Conservation (phyloP, 2,888 invertebrate genomes). For the Andrena hattorfiana region DNA sequence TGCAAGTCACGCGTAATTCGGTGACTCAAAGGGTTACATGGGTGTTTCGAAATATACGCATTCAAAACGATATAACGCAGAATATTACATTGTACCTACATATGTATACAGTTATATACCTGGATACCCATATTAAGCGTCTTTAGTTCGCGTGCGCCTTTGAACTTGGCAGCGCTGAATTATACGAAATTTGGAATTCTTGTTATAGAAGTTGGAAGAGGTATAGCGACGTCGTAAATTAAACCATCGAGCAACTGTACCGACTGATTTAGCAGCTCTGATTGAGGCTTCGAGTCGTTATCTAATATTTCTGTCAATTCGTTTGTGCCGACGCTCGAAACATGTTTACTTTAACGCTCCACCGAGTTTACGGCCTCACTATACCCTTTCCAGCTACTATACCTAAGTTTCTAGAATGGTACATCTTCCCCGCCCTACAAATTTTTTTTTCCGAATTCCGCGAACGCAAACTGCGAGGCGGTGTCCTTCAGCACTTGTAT, state of each 20-base stretch:
- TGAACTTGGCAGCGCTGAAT: constrained; percentile 57
- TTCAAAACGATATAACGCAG: not conserved
- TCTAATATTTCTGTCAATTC: no score
- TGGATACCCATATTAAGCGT: constrained; percentile 14
- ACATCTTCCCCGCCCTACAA: constrained; percentile 43
- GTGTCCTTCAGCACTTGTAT: constrained; percentile 73
- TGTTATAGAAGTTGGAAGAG: constrained; percentile 4
- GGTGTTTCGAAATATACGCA: not conserved
- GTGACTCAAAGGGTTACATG: constrained; percentile 33
- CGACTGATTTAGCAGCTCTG: no score
- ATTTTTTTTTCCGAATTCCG: constrained; percentile 73
- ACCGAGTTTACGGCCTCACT: no score
- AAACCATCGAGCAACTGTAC: no score
- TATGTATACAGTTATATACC: not conserved
- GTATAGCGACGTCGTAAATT: no score
- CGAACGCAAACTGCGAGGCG: constrained; percentile 65
- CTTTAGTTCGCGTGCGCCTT: constrained; percentile 26
- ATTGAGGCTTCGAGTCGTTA: no score
- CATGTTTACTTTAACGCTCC: no score
- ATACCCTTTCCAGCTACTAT: no score
- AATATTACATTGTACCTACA: constrained; percentile 7
- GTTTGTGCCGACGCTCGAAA: no score
- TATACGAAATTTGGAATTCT: constrained; percentile 61
- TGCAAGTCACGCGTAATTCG: constrained; percentile 39
- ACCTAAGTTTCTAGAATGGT: constrained; percentile 49